A percentile compares a stretch with the other conserved stretches of the same genome.
Evolutionary conservation across 2,888 invertebrate species (phyloP).

Genomic region (Latrodectus elegans): DNA sequence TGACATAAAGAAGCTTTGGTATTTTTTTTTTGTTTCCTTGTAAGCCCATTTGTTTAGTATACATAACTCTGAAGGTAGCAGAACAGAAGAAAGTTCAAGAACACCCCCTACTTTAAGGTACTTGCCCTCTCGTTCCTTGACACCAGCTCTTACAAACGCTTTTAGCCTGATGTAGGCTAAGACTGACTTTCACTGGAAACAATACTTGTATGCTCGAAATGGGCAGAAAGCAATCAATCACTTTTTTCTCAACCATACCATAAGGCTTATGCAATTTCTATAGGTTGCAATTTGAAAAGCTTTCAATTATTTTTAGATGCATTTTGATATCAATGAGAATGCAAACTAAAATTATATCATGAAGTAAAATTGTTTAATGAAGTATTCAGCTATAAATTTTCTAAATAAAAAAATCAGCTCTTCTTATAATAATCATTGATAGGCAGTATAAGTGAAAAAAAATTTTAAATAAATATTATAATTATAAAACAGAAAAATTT

Average conservation of each 20-base stretch:
- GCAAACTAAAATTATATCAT: no score
- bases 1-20: neutral
- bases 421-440: no score
- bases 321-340: no score
- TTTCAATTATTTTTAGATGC: no score
- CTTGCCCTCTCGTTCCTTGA: conserved; percentile 48
- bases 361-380: no score
- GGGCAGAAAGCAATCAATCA: neutral
- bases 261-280: neutral
- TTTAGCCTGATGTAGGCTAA: neutral
- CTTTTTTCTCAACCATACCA: neutral
- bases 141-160: conserved; percentile 19
- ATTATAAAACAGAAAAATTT: no score
- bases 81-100: conserved; percentile 38
- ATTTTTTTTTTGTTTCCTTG: neutral
- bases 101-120: conserved; percentile 17
- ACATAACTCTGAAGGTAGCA: neutral
- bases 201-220: neutral
- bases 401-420: no score
- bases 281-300: no score
- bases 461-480: no score
- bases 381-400: no score
- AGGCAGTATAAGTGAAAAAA: no score
- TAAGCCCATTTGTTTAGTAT: neutral
- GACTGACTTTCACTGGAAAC: neutral